Evolutionary conservation across 2,113 vertebrate species (phyloP).

Genomic region (Zosterops lateralis): DNA sequence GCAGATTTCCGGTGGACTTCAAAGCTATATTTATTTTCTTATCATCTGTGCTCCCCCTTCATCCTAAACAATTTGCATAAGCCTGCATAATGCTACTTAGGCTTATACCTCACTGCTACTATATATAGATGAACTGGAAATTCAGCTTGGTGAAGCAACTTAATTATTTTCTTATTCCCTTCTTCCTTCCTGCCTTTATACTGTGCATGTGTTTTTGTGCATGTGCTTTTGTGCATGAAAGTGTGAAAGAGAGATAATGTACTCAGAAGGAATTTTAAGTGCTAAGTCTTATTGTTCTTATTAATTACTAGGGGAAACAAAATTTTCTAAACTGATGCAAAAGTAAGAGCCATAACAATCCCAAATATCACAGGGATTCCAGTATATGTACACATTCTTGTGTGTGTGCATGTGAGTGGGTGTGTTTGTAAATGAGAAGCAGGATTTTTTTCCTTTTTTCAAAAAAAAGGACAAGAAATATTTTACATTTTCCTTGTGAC

Average conservation of each 20-base stretch:
- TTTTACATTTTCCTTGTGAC: neutral
- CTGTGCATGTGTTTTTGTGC: neutral
- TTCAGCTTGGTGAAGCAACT: slow-evolving; percentile 50
- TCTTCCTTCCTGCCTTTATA: neutral
- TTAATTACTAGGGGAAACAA: neutral
- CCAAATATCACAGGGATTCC: neutral
- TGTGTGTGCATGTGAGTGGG: neutral
- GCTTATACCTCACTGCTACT: slow-evolving; percentile 33
- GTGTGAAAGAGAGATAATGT: neutral
- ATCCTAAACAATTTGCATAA: slow-evolving; percentile 61
- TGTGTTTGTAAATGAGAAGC: neutral
- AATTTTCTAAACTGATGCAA: neutral
- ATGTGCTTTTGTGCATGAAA: neutral
- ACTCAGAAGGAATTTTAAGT: neutral
- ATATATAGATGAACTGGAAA: slow-evolving; percentile 60
- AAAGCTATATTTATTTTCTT: neutral
- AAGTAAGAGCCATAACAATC: neutral
- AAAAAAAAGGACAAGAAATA: neutral
- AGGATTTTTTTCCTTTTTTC: rapidly evolving
- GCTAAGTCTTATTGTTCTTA: neutral
- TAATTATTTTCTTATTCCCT: slow-evolving; percentile 24
- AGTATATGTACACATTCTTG: neutral
- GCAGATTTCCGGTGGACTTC: neutral
- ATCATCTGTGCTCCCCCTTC: slow-evolving; percentile 1
- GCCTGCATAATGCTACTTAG: slow-evolving; percentile 58